Conservation (phyloP, 1,140 invertebrate genomes). For the Leguminivora glycinivorella region DNA sequence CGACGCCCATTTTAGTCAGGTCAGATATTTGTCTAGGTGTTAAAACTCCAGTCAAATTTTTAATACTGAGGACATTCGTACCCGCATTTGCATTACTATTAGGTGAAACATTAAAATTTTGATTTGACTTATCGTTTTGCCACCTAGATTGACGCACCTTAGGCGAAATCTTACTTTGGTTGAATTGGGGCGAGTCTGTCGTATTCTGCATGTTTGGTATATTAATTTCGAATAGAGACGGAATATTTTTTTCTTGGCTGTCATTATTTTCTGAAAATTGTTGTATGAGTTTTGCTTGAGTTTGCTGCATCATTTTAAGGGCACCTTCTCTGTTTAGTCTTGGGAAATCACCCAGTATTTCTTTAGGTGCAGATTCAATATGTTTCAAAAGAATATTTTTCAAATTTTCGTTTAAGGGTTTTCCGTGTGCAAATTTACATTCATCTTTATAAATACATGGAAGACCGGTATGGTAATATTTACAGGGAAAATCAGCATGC, state of each 20-base stretch:
- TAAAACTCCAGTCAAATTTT: conserved; percentile 79
- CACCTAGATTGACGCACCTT: conserved; percentile 82
- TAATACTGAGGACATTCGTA: conserved; percentile 75
- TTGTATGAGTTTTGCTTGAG: conserved; percentile 83
- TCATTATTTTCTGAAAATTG: conserved; percentile 72
- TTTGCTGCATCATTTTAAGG: conserved; percentile 84
- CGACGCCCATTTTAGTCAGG: conserved; percentile 79
- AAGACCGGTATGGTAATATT: conserved; percentile 96
- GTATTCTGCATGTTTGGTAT: conserved; percentile 74
- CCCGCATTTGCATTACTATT: conserved; percentile 46
- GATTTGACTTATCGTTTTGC: conserved; percentile 72
- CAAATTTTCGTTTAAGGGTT: conserved; percentile 87
- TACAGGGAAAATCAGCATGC: conserved; percentile 98
- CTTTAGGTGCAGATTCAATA: conserved; percentile 93
- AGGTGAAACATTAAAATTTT: conserved; percentile 62
- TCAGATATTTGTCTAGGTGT: conserved; percentile 79
- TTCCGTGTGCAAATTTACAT: conserved; percentile 96
- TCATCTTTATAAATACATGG: conserved; percentile 89
- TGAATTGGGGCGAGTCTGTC: conserved; percentile 47
- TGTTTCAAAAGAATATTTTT: conserved; percentile 87
- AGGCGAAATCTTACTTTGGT: conserved; percentile 70
- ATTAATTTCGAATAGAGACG: conserved; percentile 80
- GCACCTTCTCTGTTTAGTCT: conserved; percentile 88
- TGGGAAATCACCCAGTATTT: conserved; percentile 93
- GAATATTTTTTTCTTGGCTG: conserved; percentile 70